These are phyloP conservation scores for Pardosa pseudoannulata DNA, from an alignment of 2,888 invertebrate genomes.

Conservation along the genomic window DNA sequence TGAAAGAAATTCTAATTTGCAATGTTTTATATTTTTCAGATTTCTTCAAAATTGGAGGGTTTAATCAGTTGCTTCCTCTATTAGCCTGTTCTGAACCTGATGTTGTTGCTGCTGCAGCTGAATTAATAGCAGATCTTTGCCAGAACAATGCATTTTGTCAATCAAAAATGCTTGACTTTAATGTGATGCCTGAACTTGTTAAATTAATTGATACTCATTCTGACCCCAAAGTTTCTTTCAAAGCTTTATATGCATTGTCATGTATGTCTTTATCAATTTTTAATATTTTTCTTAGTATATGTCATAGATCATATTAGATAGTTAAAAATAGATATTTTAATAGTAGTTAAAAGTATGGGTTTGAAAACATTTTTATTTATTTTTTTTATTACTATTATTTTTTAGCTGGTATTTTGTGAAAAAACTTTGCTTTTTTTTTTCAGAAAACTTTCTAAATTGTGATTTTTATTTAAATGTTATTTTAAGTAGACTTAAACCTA, in stretches of 20 bases:
- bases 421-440: too few species aligned
- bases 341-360: too few species aligned
- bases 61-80: constrained; percentile 84
- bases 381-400: too few species aligned
- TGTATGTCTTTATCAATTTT: constrained; percentile 79
- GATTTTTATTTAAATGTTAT: too few species aligned
- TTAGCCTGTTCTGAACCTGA: constrained; percentile 82
- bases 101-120: constrained; percentile 83
- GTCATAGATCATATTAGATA: too few species aligned
- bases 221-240: constrained; percentile 81
- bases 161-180: constrained; percentile 82
- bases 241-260: constrained; percentile 88
- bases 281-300: too few species aligned
- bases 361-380: too few species aligned
- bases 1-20: neutral
- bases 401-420: too few species aligned
- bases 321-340: too few species aligned
- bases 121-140: constrained; percentile 86
- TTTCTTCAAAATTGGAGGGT: constrained; percentile 90
- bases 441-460: too few species aligned
- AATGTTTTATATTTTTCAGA: constrained; percentile 79
- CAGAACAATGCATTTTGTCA: constrained; percentile 93
- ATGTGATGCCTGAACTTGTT: constrained; percentile 83
- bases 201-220: constrained; percentile 81
- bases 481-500: too few species aligned